These are phyloP conservation scores for Carposina sasakii DNA, from an alignment of 1,140 invertebrate genomes.

Conservation along the genomic window DNA sequence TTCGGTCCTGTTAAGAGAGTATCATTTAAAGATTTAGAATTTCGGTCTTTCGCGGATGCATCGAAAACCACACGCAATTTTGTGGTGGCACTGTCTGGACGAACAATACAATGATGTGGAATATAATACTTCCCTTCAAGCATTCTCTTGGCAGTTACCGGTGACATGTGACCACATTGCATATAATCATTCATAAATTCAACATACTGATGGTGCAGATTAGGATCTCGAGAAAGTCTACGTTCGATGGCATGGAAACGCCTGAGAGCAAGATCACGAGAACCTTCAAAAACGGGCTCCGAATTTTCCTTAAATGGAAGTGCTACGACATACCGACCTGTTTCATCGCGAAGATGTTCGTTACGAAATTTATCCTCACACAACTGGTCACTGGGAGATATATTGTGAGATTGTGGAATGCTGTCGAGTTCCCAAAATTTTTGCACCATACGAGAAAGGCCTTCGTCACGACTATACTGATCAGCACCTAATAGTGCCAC, in stretches of 20 bases:
- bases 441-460: no score
- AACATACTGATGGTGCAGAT: conserved; percentile 13
- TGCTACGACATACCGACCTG: conserved; percentile 14
- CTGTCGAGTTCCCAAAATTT: conserved; percentile 17
- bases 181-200: conserved; percentile 26
- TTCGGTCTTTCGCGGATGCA: conserved; percentile 9
- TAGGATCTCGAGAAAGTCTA: conserved; percentile 11
- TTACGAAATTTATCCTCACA: conserved; percentile 12
- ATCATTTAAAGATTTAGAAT: conserved; percentile 12
- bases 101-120: conserved; percentile 59
- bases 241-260: conserved; percentile 21
- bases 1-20: conserved; percentile 13
- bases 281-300: conserved; percentile 15
- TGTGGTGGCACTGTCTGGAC: conserved; percentile 35
- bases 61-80: conserved; percentile 50
- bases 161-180: conserved; percentile 18
- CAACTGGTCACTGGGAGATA: conserved; percentile 10
- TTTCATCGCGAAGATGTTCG: conserved; percentile 7
- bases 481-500: no score
- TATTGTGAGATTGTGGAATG: background rate
- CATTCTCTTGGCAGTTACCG: conserved; percentile 9
- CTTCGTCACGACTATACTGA: no score
- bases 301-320: conserved; percentile 18
- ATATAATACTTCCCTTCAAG: conserved; percentile 39
- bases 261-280: conserved; percentile 22